Percentiles rank a stretch among this genome's conserved stretches.
These are phyloP conservation scores for Ciconia nigra DNA, from an alignment of 2,797 vertebrate genomes.

Conservation along the genomic window DNA sequence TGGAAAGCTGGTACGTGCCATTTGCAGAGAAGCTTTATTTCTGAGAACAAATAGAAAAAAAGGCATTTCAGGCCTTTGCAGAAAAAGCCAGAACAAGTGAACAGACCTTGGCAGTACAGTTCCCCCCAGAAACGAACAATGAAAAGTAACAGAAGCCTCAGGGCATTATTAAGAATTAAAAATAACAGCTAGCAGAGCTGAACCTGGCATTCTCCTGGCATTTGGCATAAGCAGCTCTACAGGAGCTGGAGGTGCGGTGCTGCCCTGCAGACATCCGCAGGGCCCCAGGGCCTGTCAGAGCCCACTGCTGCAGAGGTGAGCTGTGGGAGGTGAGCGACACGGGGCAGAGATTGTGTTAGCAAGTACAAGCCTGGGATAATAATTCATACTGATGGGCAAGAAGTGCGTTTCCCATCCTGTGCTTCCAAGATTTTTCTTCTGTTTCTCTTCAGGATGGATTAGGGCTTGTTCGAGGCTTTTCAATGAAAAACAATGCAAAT, in stretches of 20 bases:
- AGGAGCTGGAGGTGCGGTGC: fast-evolving
- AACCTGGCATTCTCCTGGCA: neutral
- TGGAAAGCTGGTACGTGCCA: neutral
- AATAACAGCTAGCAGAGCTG: neutral
- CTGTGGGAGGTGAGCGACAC: neutral
- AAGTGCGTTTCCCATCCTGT: neutral
- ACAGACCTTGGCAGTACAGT: constrained; percentile 25
- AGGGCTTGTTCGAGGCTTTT: neutral
- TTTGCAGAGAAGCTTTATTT: constrained; percentile 1
- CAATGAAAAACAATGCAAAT: neutral
- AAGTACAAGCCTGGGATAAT: neutral
- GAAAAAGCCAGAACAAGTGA: constrained; percentile 45
- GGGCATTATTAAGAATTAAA: constrained; percentile 17
- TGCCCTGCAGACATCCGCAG: neutral
- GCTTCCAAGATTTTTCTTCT: neutral
- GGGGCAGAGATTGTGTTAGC: neutral
- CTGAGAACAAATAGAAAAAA: constrained; percentile 17
- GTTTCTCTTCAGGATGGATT: neutral
- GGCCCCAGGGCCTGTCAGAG: neutral
- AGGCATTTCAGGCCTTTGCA: constrained; percentile 18
- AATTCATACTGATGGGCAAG: neutral
- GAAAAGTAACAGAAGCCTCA: constrained; percentile 35
- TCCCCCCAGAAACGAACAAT: neutral
- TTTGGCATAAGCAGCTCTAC: neutral
- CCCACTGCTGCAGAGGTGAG: fast-evolving